phyloP scores from a whole-genome alignment of 2,888 invertebrate species.

The Erynnis tages region DNA sequence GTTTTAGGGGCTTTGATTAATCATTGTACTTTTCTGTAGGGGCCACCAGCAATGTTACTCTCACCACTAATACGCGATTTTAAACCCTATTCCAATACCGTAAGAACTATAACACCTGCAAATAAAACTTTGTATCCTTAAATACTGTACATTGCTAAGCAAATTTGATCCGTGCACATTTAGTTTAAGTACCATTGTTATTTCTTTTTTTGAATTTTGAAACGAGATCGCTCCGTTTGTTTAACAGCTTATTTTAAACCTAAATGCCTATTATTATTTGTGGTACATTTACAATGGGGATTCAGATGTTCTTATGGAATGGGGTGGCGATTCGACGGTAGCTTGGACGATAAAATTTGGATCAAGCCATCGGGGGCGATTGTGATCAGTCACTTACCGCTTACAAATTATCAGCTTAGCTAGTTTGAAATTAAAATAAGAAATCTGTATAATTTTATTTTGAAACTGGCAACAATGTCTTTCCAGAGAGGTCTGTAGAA shows the following conservation, averaged over 20 bases:
- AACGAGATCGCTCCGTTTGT: constrained; percentile 35
- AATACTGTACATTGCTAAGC: background rate
- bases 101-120: background rate
- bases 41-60: constrained; percentile 14
- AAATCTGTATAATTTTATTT: too few species aligned
- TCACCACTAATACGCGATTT: background rate
- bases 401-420: too few species aligned
- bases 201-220: constrained; percentile 26
- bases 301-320: background rate
- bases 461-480: too few species aligned
- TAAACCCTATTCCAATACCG: constrained; percentile 4
- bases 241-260: constrained; percentile 37
- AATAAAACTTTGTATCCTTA: background rate
- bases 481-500: too few species aligned
- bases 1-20: constrained; percentile 41
- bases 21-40: constrained; percentile 38
- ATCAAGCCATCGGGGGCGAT: too few species aligned
- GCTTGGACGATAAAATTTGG: too few species aligned
- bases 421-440: too few species aligned
- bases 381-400: too few species aligned
- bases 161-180: constrained; percentile 8
- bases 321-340: background rate
- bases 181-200: background rate
- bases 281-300: constrained; percentile 30
- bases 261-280: constrained; percentile 32